Conservation (phyloP, 2,888 invertebrate genomes). For the Tetanocera ferruginea region DNA sequence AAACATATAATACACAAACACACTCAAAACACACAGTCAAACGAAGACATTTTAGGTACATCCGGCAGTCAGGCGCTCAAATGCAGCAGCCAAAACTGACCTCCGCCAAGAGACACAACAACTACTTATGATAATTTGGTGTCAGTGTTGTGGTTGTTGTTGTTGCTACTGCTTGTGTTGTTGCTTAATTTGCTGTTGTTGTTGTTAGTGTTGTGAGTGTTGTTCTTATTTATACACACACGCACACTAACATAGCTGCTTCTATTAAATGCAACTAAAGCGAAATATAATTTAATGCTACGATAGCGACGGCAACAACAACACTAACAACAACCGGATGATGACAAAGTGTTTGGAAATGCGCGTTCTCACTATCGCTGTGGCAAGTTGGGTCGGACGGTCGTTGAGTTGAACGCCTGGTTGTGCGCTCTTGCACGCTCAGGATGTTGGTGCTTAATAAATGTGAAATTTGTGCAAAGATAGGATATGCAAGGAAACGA, state of each 20-base stretch:
- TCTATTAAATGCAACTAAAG: neutral
- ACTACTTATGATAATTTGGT: neutral
- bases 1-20: no score
- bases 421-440: neutral
- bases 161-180: neutral
- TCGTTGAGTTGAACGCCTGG: neutral
- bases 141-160: neutral
- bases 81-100: no score
- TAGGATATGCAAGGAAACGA: neutral
- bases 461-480: slow-evolving; percentile 8
- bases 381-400: neutral
- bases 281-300: slow-evolving; percentile 15
- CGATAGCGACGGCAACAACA: neutral
- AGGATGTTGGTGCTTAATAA: slow-evolving; percentile 2
- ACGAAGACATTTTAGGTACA: no score
- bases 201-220: neutral
- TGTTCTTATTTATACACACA: neutral
- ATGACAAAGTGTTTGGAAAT: slow-evolving; percentile 7
- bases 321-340: neutral
- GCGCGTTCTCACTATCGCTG: neutral
- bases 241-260: neutral
- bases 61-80: no score
- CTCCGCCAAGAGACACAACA: no score
- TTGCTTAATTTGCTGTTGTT: neutral
- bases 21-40: no score